A percentile compares a stretch with the other conserved stretches of the same genome.
Conservation (phyloP, 2,797 vertebrate species). For the Nasua narica region DNA sequence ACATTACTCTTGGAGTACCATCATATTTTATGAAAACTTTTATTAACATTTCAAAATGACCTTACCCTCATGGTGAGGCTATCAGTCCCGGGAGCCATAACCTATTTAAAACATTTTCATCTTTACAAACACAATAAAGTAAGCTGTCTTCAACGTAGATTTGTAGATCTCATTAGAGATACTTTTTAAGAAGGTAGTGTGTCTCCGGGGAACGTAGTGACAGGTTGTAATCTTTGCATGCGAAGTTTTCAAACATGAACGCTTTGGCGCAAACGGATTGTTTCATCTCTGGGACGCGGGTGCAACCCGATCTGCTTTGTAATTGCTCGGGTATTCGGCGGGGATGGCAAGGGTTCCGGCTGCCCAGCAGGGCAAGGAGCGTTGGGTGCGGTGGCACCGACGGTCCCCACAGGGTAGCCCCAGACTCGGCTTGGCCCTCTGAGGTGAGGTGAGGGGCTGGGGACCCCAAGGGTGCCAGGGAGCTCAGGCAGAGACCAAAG, state of each 20-base stretch:
- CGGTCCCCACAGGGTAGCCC: neutral
- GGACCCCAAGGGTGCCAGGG: neutral
- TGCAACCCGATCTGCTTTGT: constrained; percentile 48
- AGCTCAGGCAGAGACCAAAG: constrained; percentile 11
- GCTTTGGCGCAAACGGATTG: constrained; percentile 62
- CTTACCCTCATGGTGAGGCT: constrained; percentile 78
- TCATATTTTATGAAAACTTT: constrained; percentile 84
- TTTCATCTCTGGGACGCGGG: constrained; percentile 66
- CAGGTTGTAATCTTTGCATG: constrained; percentile 76
- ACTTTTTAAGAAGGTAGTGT: constrained; percentile 77
- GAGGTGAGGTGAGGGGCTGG: neutral
- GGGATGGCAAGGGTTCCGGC: neutral
- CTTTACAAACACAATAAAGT: constrained; percentile 83
- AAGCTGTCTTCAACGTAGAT: constrained; percentile 79
- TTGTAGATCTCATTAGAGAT: constrained; percentile 84
- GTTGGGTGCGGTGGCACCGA: neutral
- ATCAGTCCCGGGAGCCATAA: constrained; percentile 80
- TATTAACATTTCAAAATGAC: constrained; percentile 83
- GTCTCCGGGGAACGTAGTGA: constrained; percentile 77
- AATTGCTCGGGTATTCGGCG: neutral
- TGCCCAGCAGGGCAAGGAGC: neutral
- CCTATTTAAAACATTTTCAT: constrained; percentile 83
- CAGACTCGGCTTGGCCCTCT: neutral
- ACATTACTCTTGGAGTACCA: constrained; percentile 75
- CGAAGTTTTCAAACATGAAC: constrained; percentile 77